A percentile compares a stretch with the other conserved stretches of the same genome.
Conservation (phyloP, 2,888 invertebrate species). For the Quadriops clusia region DNA sequence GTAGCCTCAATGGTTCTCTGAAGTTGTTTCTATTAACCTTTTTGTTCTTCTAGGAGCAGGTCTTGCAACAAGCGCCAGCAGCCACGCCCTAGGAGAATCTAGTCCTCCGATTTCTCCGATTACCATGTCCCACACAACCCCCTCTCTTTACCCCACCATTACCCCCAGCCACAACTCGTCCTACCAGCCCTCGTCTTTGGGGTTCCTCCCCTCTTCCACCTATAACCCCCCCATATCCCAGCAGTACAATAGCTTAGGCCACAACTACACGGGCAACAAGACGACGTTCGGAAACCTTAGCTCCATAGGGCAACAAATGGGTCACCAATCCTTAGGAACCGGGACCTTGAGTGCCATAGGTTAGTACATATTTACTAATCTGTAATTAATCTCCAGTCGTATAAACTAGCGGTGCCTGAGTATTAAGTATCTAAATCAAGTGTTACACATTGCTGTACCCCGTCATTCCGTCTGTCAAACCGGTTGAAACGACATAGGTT, state of each 20-base stretch:
- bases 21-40: too few species aligned
- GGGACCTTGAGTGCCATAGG: too few species aligned
- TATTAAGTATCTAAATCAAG: too few species aligned
- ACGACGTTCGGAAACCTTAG: slow-evolving; percentile 19
- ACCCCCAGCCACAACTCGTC: slow-evolving; percentile 37
- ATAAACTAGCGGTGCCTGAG: too few species aligned
- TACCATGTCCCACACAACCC: slow-evolving; percentile 38
- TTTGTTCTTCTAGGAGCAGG: too few species aligned
- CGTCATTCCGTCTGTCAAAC: too few species aligned
- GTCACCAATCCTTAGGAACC: too few species aligned
- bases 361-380: too few species aligned
- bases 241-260: slow-evolving; percentile 30
- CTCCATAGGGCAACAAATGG: slow-evolving; percentile 11
- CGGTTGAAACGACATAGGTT: too few species aligned
- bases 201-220: slow-evolving; percentile 21
- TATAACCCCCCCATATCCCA: slow-evolving; percentile 23
- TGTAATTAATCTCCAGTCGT: too few species aligned
- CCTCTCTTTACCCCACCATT: slow-evolving; percentile 42
- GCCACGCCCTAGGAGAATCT: slow-evolving; percentile 55
- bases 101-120: slow-evolving; percentile 44
- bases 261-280: slow-evolving; percentile 27
- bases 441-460: too few species aligned
- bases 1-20: too few species aligned
- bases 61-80: slow-evolving; percentile 48
- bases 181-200: slow-evolving; percentile 19